Evolutionary conservation across 2,888 invertebrate genomes (phyloP), one percentile per base, ranked within the genome.

Genomic region (Mylabris sibirica): DNA sequence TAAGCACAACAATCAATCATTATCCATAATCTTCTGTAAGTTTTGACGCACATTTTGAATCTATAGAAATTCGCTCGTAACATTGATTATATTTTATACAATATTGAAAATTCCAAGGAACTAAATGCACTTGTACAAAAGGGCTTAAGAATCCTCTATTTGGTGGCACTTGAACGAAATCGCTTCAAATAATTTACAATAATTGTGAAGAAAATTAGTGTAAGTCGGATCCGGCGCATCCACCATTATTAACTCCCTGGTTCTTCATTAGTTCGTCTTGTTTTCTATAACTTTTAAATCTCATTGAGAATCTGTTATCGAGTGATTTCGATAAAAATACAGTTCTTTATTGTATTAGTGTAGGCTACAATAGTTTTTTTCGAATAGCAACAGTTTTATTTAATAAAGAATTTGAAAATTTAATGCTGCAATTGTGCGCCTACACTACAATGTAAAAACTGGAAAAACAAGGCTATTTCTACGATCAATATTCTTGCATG

Each of bases 191-290:
- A 12, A 38, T 38, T 38, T 38, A 38, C 14, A 38, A 38, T 12
- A 17, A 44, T 44, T 44, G 12, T 4, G 44, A 8, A 17, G 6
- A 5, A 17, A 44, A 17, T 17, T n/a, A 2, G 17, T 4, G 4
- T 44, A 35, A 60, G 3, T 60, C 3, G 2, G 4, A 35, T 34
- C 60, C n/a, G 60, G 60, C 60, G 60, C 60, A 60, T 60, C 60
- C 60, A 38, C 60, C 30, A 60, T 60, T 60, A 35, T 20, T 22
- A 20, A 20, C 3, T 11, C 9, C 3, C 30, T 11, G 11, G 11
- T 20, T 49, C 9, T 49, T 49, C 8, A 49, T 49, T 49, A 49
- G 11, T 8, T 49, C 11, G n/a, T 3, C n/a, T 44, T 17, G n/a
- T 44, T 44, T 44, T 12, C 17, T n/a, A n/a, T n/a, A 12, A n/a